Base-by-base conservation (phyloP, 2,888 invertebrate species). In the Amiota communis region DNA sequence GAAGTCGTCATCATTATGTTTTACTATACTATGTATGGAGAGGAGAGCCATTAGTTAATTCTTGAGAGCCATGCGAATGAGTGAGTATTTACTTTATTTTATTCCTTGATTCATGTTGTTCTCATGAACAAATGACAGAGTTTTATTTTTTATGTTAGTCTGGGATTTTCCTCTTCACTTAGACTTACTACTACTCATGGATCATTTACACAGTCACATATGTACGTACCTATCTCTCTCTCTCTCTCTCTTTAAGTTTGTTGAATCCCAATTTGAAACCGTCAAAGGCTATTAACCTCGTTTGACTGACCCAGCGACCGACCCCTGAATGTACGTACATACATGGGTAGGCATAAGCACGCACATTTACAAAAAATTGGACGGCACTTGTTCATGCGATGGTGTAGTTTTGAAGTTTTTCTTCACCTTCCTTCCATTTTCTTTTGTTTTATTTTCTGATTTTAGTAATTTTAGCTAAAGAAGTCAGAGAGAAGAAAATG, bases 231-330 rank as follows among this genome's bases (percentile, higher is more conserved):
- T 17, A 9, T 15, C 20, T 17, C 3, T 15, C 20, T 17, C 17
- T 49, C 3, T n/a, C 59, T 59, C 20, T 15, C 8, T 59, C 20
- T n/a, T 1, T 36, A 4, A 36, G 8, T 6, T 20, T 59, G 20
- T 59, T 59, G 10, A 15, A 2, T 20, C 15, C 17, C 9, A 17
- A 15, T 59, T 17, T 8, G 20, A 59, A 59, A 59, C 80, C 81
- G 81, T 82, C 83, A 82, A 82, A 82, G 82, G 82, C 82, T 82
- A 82, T 82, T 82, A 82, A 82, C 82, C 82, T 80, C 81, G 71
- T 81, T 78, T 71, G 70, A 77, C 77, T 78, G 72, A 53, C 61
- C 57, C 53, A 56, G 68, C 74, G 64, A 17, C 67, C 77, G n/a
- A 48, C 17, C 67, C 23, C 51, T 36, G 36, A 36, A 36, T 36